phyloP scores from a whole-genome alignment of 2,797 vertebrate genomes.

The Fistularia commersonii region DNA sequence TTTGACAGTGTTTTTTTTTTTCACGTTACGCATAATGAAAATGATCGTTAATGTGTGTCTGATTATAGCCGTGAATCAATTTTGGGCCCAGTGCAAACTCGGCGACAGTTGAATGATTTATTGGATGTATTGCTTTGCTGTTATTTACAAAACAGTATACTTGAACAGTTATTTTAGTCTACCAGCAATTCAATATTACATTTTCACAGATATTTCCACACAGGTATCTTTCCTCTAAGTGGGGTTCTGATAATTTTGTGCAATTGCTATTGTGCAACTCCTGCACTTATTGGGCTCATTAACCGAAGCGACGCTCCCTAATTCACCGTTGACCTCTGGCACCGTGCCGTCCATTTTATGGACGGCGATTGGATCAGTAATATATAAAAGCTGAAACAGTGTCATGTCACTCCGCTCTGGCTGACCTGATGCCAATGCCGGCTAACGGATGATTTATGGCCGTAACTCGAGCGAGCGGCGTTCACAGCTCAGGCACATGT shows the following conservation, averaged over 20 bases:
- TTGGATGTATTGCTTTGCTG: too few relatives aligned
- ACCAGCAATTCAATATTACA: too few relatives aligned
- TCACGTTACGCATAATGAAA: too few relatives aligned
- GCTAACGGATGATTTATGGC: slow-evolving; percentile 43
- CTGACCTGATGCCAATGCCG: slow-evolving; percentile 41
- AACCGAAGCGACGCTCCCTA: slow-evolving; percentile 21
- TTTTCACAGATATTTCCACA: too few relatives aligned
- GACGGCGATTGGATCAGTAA: slow-evolving; percentile 43
- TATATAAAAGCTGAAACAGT: slow-evolving; percentile 53
- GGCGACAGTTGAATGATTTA: too few relatives aligned
- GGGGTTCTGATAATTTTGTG: background rate
- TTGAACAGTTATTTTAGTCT: too few relatives aligned
- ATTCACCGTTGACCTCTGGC: slow-evolving; percentile 37
- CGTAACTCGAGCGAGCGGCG: slow-evolving; percentile 32
- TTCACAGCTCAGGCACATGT: slow-evolving; percentile 51
- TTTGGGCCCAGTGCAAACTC: too few relatives aligned
- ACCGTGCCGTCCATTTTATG: slow-evolving; percentile 31
- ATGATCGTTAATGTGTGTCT: too few relatives aligned
- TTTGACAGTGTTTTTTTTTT: too few relatives aligned
- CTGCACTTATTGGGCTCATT: slow-evolving; percentile 21
- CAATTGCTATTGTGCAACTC: slow-evolving; percentile 4
- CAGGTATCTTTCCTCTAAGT: too few relatives aligned
- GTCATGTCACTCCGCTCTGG: slow-evolving; percentile 31
- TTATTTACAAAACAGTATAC: too few relatives aligned
- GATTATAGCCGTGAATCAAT: too few relatives aligned